Evolutionary conservation across 2,113 vertebrate genomes (phyloP).

Genomic region (Baryphthengus martii): DNA sequence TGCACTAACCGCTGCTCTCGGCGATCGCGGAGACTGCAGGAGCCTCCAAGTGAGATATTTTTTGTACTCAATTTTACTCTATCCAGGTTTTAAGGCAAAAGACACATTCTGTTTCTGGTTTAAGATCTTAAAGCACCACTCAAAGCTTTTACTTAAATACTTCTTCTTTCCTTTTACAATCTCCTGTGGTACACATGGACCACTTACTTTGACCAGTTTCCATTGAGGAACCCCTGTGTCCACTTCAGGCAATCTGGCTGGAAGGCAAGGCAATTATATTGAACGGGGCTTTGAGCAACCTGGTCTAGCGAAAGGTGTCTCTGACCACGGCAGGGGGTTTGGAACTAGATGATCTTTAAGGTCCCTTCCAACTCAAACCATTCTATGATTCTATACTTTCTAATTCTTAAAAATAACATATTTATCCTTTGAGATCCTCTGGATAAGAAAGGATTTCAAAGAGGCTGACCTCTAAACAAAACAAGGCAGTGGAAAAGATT

Average conservation of each 20-base stretch:
- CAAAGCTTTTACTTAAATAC: not conserved
- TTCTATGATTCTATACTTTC: not conserved
- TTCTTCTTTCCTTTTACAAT: not conserved
- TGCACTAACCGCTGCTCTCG: not conserved
- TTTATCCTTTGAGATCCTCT: not conserved
- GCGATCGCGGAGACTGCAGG: not conserved
- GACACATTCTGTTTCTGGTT: not conserved
- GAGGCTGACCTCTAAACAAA: not conserved
- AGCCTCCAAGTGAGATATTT: not conserved
- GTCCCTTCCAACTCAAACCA: no score
- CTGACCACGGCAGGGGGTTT: no score
- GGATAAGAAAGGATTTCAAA: not conserved
- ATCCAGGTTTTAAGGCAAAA: not conserved
- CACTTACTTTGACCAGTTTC: not conserved
- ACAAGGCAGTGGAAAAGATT: not conserved
- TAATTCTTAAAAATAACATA: not conserved
- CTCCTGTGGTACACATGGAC: not conserved
- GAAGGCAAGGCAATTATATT: not conserved
- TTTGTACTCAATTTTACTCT: not conserved
- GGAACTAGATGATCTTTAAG: no score
- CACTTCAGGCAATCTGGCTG: not conserved
- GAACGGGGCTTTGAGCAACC: no score
- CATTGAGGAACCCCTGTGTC: not conserved
- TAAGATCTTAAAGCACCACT: not conserved
- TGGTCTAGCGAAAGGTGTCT: no score